Base-by-base conservation (phyloP, 2,888 invertebrate genomes). In the Hetaerina titia region DNA sequence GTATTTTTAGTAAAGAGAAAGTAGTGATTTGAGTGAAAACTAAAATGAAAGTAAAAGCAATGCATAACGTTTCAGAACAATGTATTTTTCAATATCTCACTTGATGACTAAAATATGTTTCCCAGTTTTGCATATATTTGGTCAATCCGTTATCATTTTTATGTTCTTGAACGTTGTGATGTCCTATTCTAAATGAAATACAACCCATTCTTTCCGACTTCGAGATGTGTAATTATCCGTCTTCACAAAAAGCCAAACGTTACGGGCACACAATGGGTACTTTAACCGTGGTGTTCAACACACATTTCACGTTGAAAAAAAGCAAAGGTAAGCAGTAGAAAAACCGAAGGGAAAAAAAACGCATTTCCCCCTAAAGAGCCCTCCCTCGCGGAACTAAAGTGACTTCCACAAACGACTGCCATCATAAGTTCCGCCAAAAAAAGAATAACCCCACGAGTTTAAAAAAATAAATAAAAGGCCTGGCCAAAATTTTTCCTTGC, bases 271-370 rank as follows among this genome's bases (percentile, higher is more conserved):
- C 56, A 92, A 92, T 92, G 92, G 92, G 13, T 92, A 22, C 92
- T 92, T 92, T 22, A 69, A 45, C 74, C 45, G 92, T 56, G 69
- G 45, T 69, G 45, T 57, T 64, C 69, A 56, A 69, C 69, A 19
- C 57, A 31, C 69, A 19, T 69, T 92, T 56, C 64, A 92, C 63
- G 57, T 19, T 90, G 45, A 56, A 89, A 58, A 64, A 11, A 31
- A 74, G 69, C n/a, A 56, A 89, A 89, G 69, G 92, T 92, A 81
- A 81, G 31, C 92, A 92, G 56, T 60, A 45, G n/a, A 74, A 69
- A 92, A 56, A 69, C 22, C 17, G 64, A 90, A 45, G 56, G 15
- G 19, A 69, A 45, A 56, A 92, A 69, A 58, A 57, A 89, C 56
- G n/a, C 7, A n/a, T 56, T n/a, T 56, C 19, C 88, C 89, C 22